phyloP scores from a whole-genome alignment of 2,888 invertebrate species.

The Nesidiocoris tenuis region DNA sequence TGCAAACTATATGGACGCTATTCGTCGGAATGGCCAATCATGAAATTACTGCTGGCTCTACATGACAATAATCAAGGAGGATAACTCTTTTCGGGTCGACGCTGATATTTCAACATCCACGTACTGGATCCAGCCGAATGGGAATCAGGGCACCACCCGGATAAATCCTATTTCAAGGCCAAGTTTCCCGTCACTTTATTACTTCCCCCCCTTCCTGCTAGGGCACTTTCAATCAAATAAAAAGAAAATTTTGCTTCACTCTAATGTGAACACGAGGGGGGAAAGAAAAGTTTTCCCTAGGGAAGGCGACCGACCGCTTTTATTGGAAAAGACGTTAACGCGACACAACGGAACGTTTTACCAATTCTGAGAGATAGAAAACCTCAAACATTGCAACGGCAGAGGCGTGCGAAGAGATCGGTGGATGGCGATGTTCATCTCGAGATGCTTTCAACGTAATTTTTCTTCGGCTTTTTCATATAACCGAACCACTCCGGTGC shows the following conservation, averaged over 20 bases:
- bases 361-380: not conserved
- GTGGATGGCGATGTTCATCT: not conserved
- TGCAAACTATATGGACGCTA: too few relatives aligned
- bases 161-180: not conserved
- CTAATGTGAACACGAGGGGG: not conserved
- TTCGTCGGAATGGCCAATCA: too few relatives aligned
- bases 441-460: not conserved
- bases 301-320: not conserved
- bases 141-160: too few relatives aligned
- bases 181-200: not conserved
- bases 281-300: conserved; percentile 2
- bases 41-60: too few relatives aligned
- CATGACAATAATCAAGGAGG: too few relatives aligned
- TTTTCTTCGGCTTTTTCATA: not conserved
- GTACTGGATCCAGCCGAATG: too few relatives aligned
- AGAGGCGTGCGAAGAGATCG: not conserved
- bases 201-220: not conserved
- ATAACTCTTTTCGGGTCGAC: too few relatives aligned
- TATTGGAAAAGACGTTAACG: conserved; percentile 17
- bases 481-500: not conserved
- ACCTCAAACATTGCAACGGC: not conserved
- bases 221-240: conserved; percentile 15
- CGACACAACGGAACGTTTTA: not conserved
- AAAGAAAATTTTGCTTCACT: not conserved
- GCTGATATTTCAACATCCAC: too few relatives aligned